Evolutionary conservation across 2,797 vertebrate species (phyloP).

Genomic region (Triplophysa yarkandensis): DNA sequence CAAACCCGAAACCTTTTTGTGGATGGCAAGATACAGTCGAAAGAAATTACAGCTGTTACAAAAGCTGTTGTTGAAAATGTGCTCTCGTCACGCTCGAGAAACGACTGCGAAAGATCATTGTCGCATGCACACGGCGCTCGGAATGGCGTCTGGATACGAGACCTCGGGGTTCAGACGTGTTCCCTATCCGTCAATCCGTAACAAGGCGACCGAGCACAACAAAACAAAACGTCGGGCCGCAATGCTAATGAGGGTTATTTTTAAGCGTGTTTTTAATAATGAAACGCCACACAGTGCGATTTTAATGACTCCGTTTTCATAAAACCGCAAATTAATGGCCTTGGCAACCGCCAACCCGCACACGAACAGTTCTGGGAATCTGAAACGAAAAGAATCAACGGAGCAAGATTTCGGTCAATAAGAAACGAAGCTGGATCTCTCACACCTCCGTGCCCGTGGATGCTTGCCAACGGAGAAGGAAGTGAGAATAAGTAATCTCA

Average conservation of each 20-base stretch:
- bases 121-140: not conserved
- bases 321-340: constrained; percentile 72
- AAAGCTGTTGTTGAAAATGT: not conserved
- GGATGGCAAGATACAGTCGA: not conserved
- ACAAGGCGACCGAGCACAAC: constrained; percentile 67
- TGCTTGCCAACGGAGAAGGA: constrained; percentile 18
- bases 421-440: constrained; percentile 26
- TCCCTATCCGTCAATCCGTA: constrained; percentile 45
- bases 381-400: constrained; percentile 78
- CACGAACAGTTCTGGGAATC: constrained; percentile 66
- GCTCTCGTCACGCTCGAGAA: not conserved
- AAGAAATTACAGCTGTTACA: not conserved
- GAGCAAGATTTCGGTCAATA: constrained; percentile 75
- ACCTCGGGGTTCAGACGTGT: constrained; percentile 53
- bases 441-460: not conserved
- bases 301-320: constrained; percentile 77
- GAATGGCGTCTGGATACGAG: constrained; percentile 42
- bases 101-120: not conserved
- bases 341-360: constrained; percentile 57
- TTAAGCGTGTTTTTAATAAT: constrained; percentile 72
- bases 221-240: constrained; percentile 56
- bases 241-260: constrained; percentile 71
- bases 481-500: constrained; percentile 14
- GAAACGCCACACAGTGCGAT: constrained; percentile 68
- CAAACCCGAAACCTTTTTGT: not conserved